These are phyloP conservation scores for Xanthorhoe designata DNA, from an alignment of 2,888 invertebrate species.

Conservation along the genomic window DNA sequence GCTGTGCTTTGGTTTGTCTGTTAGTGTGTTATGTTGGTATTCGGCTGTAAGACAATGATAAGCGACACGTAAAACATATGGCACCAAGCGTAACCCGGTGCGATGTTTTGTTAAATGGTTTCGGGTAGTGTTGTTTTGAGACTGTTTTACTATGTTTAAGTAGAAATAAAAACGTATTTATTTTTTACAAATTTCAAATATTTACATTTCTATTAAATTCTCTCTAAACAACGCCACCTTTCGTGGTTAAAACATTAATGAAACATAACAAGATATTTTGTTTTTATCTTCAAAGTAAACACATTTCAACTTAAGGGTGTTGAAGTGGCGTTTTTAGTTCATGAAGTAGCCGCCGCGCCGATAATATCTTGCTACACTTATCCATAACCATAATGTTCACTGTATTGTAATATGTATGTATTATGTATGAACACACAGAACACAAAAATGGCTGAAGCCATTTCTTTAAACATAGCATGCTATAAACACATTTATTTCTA, in stretches of 20 bases:
- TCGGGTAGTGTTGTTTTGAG: conserved; percentile 44
- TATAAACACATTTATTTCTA: conserved; percentile 43
- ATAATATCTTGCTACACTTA: conserved; percentile 29
- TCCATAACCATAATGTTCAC: conserved; percentile 31
- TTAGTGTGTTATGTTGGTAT: conserved; percentile 80
- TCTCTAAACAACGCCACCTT: conserved; percentile 33
- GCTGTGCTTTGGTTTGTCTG: conserved; percentile 73
- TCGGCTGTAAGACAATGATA: conserved; percentile 66
- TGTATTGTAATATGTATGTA: conserved; percentile 35
- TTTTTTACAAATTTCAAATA: no score
- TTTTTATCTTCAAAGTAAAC: neutral
- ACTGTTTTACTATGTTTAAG: neutral
- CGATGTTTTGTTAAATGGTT: conserved; percentile 54
- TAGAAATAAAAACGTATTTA: no score
- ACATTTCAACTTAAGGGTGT: neutral
- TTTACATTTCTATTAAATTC: neutral
- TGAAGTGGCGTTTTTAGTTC: neutral
- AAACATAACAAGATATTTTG: conserved; percentile 23
- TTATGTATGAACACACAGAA: conserved; percentile 29
- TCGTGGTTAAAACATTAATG: conserved; percentile 32
- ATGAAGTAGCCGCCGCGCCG: neutral
- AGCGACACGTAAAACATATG: conserved; percentile 79
- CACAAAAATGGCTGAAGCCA: conserved; percentile 22
- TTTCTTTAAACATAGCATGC: conserved; percentile 48
- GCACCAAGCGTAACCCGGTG: conserved; percentile 76